Evolutionary conservation across 2,888 invertebrate genomes (phyloP).

Genomic region (Pocota personata): DNA sequence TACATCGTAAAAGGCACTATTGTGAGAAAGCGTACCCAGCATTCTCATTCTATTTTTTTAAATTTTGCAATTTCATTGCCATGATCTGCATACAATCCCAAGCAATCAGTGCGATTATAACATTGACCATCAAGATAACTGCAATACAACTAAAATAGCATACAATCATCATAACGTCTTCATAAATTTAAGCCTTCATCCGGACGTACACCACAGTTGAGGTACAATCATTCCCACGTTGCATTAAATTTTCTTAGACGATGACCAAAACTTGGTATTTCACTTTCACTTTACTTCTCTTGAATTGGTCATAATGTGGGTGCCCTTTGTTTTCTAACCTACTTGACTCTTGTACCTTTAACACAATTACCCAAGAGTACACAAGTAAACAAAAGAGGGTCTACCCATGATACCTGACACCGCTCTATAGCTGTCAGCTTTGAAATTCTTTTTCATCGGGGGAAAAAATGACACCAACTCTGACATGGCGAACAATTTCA

Average conservation of each 20-base stretch:
- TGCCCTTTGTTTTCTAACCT: constrained; percentile 41
- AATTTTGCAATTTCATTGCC: too few relatives aligned
- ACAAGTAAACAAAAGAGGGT: neutral
- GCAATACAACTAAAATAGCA: neutral
- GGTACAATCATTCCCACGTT: constrained; percentile 1
- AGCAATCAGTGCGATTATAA: too few relatives aligned
- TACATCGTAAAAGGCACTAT: too few relatives aligned
- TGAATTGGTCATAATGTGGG: constrained; percentile 20
- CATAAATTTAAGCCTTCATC: neutral
- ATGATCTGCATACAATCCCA: too few relatives aligned
- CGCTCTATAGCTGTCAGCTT: constrained; percentile 23
- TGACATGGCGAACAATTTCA: constrained; percentile 10
- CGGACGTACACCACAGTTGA: neutral
- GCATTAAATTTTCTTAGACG: constrained; percentile 34
- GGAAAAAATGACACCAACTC: constrained; percentile 4
- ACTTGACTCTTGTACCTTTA: constrained; percentile 45
- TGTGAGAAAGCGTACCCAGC: too few relatives aligned
- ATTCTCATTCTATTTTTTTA: too few relatives aligned
- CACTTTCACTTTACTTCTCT: constrained; percentile 58
- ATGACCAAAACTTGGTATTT: constrained; percentile 50
- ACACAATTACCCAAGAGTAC: constrained; percentile 51
- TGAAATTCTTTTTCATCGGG: neutral
- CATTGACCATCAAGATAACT: neutral
- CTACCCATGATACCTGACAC: constrained; percentile 39
- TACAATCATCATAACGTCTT: neutral